Evolutionary conservation across 2,888 invertebrate species (phyloP).

Genomic region (Acrobasis repandana): DNA sequence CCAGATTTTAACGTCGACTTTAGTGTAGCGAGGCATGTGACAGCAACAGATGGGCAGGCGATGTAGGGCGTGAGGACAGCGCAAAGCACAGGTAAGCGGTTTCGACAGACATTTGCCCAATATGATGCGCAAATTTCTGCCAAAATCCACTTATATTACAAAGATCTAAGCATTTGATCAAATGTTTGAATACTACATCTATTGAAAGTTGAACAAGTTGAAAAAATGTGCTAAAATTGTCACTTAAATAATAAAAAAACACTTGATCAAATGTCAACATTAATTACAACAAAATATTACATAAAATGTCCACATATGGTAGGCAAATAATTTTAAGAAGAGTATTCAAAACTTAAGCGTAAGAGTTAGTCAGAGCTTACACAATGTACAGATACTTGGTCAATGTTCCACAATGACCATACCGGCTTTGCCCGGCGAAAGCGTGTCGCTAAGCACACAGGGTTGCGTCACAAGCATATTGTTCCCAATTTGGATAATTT

Average conservation of each 20-base stretch:
- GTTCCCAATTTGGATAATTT: slow-evolving; percentile 27
- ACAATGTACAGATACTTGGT: slow-evolving; percentile 19
- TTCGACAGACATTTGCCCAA: slow-evolving; percentile 24
- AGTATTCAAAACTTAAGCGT: slow-evolving; percentile 34
- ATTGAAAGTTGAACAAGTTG: neutral
- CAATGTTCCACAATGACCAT: slow-evolving; percentile 15
- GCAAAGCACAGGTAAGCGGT: slow-evolving; percentile 60
- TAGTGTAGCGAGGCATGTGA: slow-evolving; percentile 79
- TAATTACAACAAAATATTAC: slow-evolving; percentile 39
- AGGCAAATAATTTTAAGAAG: slow-evolving; percentile 37
- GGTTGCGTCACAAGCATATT: slow-evolving; percentile 45
- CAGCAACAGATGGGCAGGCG: slow-evolving; percentile 74
- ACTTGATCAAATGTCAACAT: slow-evolving; percentile 35
- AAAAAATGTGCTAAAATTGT: neutral
- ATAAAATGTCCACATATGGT: slow-evolving; percentile 38
- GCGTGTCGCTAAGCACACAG: slow-evolving; percentile 57
- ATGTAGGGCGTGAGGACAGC: slow-evolving; percentile 72
- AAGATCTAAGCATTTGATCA: slow-evolving; percentile 17
- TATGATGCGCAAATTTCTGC: slow-evolving; percentile 10
- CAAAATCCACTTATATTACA: slow-evolving; percentile 15
- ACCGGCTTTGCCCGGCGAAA: slow-evolving; percentile 34
- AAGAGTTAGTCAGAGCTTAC: slow-evolving; percentile 39
- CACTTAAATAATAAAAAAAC: neutral
- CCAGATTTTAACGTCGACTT: slow-evolving; percentile 69
- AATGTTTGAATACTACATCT: slow-evolving; percentile 6